Base-by-base conservation (phyloP, 2,888 invertebrate species). In the Agrypnus murinus region DNA sequence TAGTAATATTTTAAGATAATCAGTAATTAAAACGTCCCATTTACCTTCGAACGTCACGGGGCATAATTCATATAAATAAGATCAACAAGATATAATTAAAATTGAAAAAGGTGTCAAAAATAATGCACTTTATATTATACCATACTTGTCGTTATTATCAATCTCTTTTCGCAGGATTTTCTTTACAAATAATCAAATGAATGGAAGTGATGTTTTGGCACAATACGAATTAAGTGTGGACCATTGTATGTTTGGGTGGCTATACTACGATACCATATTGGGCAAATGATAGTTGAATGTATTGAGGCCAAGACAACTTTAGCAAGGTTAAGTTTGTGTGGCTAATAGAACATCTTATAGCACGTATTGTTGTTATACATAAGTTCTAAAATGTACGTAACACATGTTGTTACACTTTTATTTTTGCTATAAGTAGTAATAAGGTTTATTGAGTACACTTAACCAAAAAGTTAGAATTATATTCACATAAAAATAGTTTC, bases 301-400 rank as follows among this genome's bases (percentile, higher is more conserved):
- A 83, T 82, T 83, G 81, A 80, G 83, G 83, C 81, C 83, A 83
- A 83, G 83, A 81, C 82, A 83, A 77, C 68, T 77, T 25, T 72
- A 31, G 76, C 77, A 81, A 81, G 81, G 82, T 80, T 79, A 78
- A 65, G 72, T 69, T 77, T 75, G 77, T 78, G 78, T 74, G 77
- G 77, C 74, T 74, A 77, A 74, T 77, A 76, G 76, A 77, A 77
- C 68, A 68, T 62, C 62, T 55, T 55, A 25, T 46, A 12, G 58
- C 36, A 25, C 62, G 9, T 57, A 62, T 50, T 43, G 50, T 58
- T 50, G 50, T 50, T 25, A 12, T 50, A 50, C 50, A 50, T 50
- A 50, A 50, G 50, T 50, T 32, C 60, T 59, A 46, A 53, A 55
- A 46, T 64, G 5, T 25, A 53, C 32, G 31, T 43, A 64, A 53